Conservation (phyloP, 1,140 invertebrate species). For the Mya arenaria region DNA sequence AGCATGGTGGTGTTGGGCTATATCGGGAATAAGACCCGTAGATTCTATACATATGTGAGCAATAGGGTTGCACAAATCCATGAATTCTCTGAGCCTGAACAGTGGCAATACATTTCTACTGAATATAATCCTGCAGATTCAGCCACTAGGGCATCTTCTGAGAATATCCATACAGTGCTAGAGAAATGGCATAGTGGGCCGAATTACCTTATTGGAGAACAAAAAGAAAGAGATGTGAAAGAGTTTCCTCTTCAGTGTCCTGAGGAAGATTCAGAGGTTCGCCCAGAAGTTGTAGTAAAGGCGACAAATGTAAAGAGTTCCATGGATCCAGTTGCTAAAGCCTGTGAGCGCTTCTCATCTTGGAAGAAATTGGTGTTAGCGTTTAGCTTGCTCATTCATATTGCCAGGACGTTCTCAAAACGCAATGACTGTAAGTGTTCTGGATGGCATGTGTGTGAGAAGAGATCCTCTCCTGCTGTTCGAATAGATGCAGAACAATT, state of each 20-base stretch:
- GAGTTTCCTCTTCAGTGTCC: not conserved
- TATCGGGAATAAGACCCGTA: constrained; percentile 5
- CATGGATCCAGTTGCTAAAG: not conserved
- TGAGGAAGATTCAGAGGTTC: not conserved
- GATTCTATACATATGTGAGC: constrained; percentile 25
- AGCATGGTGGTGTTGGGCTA: constrained; percentile 7
- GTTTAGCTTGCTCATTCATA: not conserved
- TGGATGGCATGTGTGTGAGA: constrained; percentile 3
- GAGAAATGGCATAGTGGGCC: constrained; percentile 1
- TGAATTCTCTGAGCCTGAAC: not conserved
- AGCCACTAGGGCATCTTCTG: not conserved
- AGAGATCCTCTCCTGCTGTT: not conserved
- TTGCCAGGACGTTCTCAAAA: not conserved
- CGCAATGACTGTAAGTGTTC: not conserved
- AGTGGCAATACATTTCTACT: constrained; percentile 6
- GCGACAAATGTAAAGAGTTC: not conserved
- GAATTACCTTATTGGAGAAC: not conserved
- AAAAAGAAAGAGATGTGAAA: not conserved
- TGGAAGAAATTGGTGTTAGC: not conserved
- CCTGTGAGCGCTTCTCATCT: not conserved
- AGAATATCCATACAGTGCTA: not conserved
- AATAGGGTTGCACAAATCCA: constrained; percentile 20
- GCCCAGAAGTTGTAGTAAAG: not conserved
- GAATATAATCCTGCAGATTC: constrained; percentile 5
- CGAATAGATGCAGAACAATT: constrained; percentile 3